Conservation (phyloP, 1,140 invertebrate species). For the Ceratoteleas bidentatus region DNA sequence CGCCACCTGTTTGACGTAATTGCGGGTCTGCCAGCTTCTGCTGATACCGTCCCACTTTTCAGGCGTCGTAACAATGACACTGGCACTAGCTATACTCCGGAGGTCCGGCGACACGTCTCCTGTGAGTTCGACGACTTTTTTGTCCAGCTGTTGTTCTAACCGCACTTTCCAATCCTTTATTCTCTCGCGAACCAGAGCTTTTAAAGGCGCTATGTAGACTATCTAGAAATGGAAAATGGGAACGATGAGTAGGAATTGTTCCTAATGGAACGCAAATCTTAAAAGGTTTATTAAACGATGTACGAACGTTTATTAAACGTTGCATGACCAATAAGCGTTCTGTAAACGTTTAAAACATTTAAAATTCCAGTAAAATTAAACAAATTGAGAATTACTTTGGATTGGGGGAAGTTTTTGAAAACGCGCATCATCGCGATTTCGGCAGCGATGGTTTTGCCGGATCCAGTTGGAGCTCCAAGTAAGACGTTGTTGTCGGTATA, state of each 20-base stretch:
- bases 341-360: no score
- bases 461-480: constrained; percentile 98
- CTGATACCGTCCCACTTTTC: constrained; percentile 99
- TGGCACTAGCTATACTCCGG: constrained; percentile 89
- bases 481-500: constrained; percentile 97
- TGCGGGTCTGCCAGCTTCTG: constrained; percentile 97
- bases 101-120: constrained; percentile 98
- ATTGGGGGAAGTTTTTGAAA: constrained; percentile 90
- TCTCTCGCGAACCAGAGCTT: constrained; percentile 97
- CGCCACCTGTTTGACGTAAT: constrained; percentile 95
- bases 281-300: no score
- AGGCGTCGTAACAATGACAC: constrained; percentile 98
- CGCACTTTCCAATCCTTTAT: constrained; percentile 98
- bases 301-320: no score
- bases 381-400: constrained; percentile 89
- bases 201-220: constrained; percentile 99
- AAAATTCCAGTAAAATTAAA: no score
- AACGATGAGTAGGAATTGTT: no score
- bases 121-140: constrained; percentile 97
- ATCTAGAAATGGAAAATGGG: constrained; percentile 82
- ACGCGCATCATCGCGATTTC: constrained; percentile 98
- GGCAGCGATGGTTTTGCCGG: constrained; percentile 99
- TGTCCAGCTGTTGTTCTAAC: constrained; percentile 89
- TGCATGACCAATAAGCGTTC: no score
- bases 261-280: no score